A percentile compares a stretch with the other conserved stretches of the same genome.
phyloP scores from a whole-genome alignment of 2,113 vertebrate genomes.

The Lethenteron camtschaticum region DNA sequence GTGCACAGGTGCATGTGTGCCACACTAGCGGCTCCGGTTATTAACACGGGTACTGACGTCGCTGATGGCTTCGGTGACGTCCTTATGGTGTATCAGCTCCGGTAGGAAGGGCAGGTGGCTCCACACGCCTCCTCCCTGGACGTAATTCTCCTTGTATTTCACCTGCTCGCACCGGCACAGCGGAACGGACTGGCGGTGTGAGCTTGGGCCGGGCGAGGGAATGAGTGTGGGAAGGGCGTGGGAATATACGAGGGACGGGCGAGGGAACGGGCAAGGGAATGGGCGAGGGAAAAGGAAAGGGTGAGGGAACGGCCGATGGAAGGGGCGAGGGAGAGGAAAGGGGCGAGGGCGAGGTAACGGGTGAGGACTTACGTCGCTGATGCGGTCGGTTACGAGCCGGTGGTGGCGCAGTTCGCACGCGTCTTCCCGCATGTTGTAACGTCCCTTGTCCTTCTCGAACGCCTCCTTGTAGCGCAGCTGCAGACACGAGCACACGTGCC shows the following conservation, averaged over 20 bases:
- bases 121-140: conserved; percentile 64
- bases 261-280: too few relatives aligned
- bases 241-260: too few relatives aligned
- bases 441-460: conserved; percentile 65
- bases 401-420: conserved; percentile 68
- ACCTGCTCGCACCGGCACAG: conserved; percentile 26
- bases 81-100: conserved; percentile 57
- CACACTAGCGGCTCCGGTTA: background rate
- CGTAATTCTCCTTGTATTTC: conserved; percentile 87
- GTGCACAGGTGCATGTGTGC: too few relatives aligned
- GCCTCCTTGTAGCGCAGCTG: conserved; percentile 93
- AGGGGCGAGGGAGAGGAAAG: too few relatives aligned
- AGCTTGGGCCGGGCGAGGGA: background rate
- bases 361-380: conserved; percentile 51
- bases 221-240: too few relatives aligned
- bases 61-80: conserved; percentile 48
- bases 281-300: too few relatives aligned
- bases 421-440: conserved; percentile 67
- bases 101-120: conserved; percentile 77
- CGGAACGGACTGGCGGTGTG: background rate
- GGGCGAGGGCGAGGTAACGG: too few relatives aligned
- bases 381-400: conserved; percentile 68
- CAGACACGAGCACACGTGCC: background rate
- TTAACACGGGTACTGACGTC: conserved; percentile 33
- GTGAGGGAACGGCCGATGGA: too few relatives aligned